Evolutionary conservation across 2,888 invertebrate genomes (phyloP), one percentile per base, ranked within the genome.

Genomic region (Scaptomyza parva): DNA sequence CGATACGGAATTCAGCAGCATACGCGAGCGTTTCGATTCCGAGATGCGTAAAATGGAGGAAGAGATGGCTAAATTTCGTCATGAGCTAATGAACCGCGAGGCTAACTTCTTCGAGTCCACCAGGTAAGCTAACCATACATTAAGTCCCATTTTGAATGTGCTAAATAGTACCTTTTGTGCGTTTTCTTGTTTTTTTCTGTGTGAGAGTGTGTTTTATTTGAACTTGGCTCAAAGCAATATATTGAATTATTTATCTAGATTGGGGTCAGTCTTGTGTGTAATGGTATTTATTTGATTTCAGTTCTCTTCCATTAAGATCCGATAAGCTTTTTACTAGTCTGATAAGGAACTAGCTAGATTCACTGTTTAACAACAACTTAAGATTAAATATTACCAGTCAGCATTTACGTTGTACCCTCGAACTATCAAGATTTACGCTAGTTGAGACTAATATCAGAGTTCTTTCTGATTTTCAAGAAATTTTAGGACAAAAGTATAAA

Each of bases 11-110:
- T 98, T 98, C 93, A 96, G 97, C 91, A 97, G 96, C 93, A 98
- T 99, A 92, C 95, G 98, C 90, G 98, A 98, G 92, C 94, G 97
- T 85, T 98, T 98, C 92, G 98, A 98, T 92, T 95, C 96, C 76
- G 98, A 99, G 94, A 98, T 99, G 98, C 94, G 96, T 89, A 97
- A 98, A 93, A 98, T 99, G 97, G 98, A 99, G 93, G 98, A 98
- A 90, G 98, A 98, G 93, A 98, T 98, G 98, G 95, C 96, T 92
- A 96, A 96, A 93, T 98, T 98, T 93, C 94, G 98, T 88, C 96
- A 96, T 79, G 97, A 97, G 92, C 93, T 98, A 76, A 96, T 97
- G 95, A 97, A 97, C 92, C 95, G 97, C 90, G 98, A 98, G 92
- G 96, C 96, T 90, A 96, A 97, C 91, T 97, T 97, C 93, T 97